A percentile compares a stretch with the other conserved stretches of the same genome.
These are phyloP conservation scores for Poecilobothrus nobilitatus DNA, from an alignment of 2,888 invertebrate genomes.

Conservation along the genomic window DNA sequence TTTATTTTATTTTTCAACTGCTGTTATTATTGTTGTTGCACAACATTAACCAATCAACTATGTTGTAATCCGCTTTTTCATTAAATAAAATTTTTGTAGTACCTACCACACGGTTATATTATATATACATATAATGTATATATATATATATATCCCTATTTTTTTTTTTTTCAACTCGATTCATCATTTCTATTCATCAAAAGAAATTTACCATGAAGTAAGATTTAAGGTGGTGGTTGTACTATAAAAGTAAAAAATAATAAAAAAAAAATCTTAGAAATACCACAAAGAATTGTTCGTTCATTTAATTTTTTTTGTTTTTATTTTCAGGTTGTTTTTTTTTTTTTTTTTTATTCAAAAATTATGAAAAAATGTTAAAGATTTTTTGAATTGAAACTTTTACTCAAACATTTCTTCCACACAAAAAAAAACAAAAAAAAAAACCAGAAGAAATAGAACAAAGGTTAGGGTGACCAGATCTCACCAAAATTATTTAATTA, in stretches of 20 bases:
- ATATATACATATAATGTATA: too few species aligned
- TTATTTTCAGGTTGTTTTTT: not conserved
- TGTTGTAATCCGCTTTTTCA: conserved; percentile 6
- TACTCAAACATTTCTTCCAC: too few species aligned
- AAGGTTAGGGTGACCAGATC: too few species aligned
- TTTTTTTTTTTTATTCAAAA: not conserved
- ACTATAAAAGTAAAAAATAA: not conserved
- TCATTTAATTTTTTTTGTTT: too few species aligned
- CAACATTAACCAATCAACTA: conserved; percentile 6
- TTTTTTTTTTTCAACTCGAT: too few species aligned
- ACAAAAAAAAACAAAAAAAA: too few species aligned
- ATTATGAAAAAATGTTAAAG: too few species aligned
- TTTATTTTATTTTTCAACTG: too few species aligned
- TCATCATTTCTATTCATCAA: not conserved
- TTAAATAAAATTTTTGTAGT: not conserved
- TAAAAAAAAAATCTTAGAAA: not conserved
- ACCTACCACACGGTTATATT: not conserved
- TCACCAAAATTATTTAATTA: too few species aligned
- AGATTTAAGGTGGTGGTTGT: not conserved
- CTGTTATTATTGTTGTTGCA: not conserved
- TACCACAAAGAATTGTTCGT: not conserved
- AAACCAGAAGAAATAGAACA: too few species aligned
- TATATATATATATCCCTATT: too few species aligned
- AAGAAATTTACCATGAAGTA: not conserved
- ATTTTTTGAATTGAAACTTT: too few species aligned